These are phyloP conservation scores for Atrina japonica DNA, from an alignment of 2,888 invertebrate genomes.

Conservation along the genomic window DNA sequence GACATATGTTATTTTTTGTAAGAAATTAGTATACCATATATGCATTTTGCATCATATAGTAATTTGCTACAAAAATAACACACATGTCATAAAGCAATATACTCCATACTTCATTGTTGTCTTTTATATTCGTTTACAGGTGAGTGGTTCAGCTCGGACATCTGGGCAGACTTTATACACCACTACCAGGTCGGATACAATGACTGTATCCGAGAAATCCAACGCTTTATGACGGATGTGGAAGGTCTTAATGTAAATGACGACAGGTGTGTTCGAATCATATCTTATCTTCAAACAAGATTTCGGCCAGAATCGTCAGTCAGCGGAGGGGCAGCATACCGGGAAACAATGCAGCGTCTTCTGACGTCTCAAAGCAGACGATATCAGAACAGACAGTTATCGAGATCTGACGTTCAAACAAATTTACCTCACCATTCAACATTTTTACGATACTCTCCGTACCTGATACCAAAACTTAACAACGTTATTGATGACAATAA, in stretches of 20 bases:
- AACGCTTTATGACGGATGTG: slow-evolving; percentile 57
- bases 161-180: slow-evolving; percentile 58
- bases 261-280: slow-evolving; percentile 46
- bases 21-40: no score
- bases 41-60: no score
- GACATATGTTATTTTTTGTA: no score
- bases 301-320: slow-evolving; percentile 45
- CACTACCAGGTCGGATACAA: slow-evolving; percentile 60
- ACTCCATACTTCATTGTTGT: no score
- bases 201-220: slow-evolving; percentile 58
- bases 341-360: slow-evolving; percentile 27
- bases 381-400: no score
- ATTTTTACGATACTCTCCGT: no score
- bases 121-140: slow-evolving; percentile 50
- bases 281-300: slow-evolving; percentile 56
- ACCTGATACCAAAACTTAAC: no score
- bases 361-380: slow-evolving; percentile 12
- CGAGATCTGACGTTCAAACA: no score
- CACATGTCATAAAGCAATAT: no score
- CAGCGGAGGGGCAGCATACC: slow-evolving; percentile 39
- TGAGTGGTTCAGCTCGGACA: slow-evolving; percentile 53
- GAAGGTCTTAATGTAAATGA: slow-evolving; percentile 48
- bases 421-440: no score
- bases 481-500: no score
- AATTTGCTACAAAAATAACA: no score